Evolutionary conservation across 2,888 invertebrate species (phyloP).

Genomic region (Hypselothyrea guttata): DNA sequence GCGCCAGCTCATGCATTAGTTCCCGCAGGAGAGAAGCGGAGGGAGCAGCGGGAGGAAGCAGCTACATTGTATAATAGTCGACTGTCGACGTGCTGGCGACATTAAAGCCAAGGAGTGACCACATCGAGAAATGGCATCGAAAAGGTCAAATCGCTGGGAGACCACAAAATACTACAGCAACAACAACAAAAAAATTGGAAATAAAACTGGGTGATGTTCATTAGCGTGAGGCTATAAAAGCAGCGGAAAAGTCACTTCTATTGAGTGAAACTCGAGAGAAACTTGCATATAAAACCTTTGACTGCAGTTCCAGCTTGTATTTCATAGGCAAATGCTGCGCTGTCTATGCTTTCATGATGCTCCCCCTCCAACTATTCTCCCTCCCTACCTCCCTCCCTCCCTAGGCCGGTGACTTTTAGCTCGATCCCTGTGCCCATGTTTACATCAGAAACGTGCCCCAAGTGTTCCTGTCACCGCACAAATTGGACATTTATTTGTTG

Average conservation of each 20-base stretch:
- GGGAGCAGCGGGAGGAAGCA: conserved; percentile 12
- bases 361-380: neutral
- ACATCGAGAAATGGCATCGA: conserved; percentile 63
- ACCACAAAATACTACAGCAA: conserved; percentile 25
- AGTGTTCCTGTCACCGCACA: conserved; percentile 78
- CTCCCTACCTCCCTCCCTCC: neutral
- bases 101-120: conserved; percentile 75
- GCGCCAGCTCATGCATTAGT: conserved; percentile 73
- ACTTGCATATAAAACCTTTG: conserved; percentile 46
- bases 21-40: conserved; percentile 16
- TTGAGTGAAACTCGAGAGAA: conserved; percentile 44
- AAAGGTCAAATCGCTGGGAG: conserved; percentile 51
- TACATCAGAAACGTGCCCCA: conserved; percentile 77
- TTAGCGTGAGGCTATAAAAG: conserved; percentile 71
- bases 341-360: no score
- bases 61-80: conserved; percentile 63
- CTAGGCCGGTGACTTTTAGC: conserved; percentile 63
- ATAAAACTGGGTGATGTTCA: conserved; percentile 76
- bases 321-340: conserved; percentile 27
- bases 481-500: conserved; percentile 78
- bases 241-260: conserved; percentile 33
- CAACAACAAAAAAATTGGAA: conserved; percentile 30
- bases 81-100: conserved; percentile 55
- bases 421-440: conserved; percentile 63
- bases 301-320: conserved; percentile 57